Conservation (phyloP, 2,113 vertebrate species). For the Brachyhypopomus occidentalis region DNA sequence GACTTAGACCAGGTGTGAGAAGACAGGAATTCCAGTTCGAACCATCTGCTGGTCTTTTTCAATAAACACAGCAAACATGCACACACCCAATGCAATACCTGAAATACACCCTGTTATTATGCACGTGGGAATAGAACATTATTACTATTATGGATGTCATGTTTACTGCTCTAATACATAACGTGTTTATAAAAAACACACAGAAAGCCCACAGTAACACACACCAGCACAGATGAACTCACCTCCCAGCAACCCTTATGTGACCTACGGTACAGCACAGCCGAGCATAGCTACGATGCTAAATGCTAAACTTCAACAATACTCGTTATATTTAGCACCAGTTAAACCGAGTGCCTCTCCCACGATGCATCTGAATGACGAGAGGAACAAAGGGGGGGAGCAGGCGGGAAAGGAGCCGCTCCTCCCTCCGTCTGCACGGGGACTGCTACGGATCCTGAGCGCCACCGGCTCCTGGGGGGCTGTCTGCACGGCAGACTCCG, state of each 20-base stretch:
- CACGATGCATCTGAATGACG: neutral
- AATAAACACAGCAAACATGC: conserved; percentile 22
- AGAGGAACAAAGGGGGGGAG: conserved; percentile 13
- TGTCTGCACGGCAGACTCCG: conserved; percentile 15
- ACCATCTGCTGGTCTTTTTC: conserved; percentile 54
- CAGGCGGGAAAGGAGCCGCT: neutral
- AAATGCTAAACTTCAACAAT: neutral
- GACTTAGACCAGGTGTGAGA: conserved; percentile 46
- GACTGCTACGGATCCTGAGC: neutral
- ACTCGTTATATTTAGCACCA: neutral
- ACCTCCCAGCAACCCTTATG: no score
- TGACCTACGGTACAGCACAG: no score
- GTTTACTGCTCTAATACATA: no score
- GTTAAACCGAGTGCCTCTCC: neutral
- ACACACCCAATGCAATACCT: neutral
- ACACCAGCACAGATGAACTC: no score
- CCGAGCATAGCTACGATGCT: no score
- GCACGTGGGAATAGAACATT: neutral
- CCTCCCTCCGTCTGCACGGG: conserved; percentile 20
- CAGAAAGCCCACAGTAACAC: no score
- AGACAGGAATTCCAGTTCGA: conserved; percentile 51
- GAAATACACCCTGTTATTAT: neutral
- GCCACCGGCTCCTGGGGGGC: neutral
- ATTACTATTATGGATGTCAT: no score
- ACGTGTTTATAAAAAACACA: no score